Evolutionary conservation across 1,140 invertebrate genomes (phyloP), one percentile per base, ranked within the genome.

Genomic region (Anadara kagoshimensis): DNA sequence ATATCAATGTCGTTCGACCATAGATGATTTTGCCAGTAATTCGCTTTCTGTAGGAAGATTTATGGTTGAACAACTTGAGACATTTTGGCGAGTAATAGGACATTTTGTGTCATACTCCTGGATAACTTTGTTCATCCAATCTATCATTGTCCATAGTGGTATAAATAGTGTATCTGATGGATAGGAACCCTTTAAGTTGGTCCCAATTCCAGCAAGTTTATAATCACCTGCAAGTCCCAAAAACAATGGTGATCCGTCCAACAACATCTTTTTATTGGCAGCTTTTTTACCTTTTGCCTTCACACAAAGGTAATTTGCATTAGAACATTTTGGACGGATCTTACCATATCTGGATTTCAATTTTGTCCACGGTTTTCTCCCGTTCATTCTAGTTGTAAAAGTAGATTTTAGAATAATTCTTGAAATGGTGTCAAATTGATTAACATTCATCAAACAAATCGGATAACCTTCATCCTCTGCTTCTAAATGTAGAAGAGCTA

Each of bases 71-170:
- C 29, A 36, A 36, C 29, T 36, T 36, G 29, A 36, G 29, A 36
- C 29, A 36, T 36, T 36, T 36, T 36, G 29, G 29, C 29, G 2
- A 3, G 29, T 36, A 3, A 36, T 2, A 3, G 29, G 29, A 58
- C 73, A 75, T 58, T 65, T 64, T 11, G 44, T 41, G 24, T 75
- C 66, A 26, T 63, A 68, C 29, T 75, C 73, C 24, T 26, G 47
- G n/a, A 75, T 75, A 18, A 75, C 67, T 43, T 49, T 45, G 26
- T 59, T 53, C 18, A 61, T 51, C 73, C 73, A 75, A 4, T 75
- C 73, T 0, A 61, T 69, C 41, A 75, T 54, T 41, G 73, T 68
- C 73, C 73, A 75, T 10, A 75, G 44, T 36, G 73, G 73, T 49
- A 75, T 69, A 45, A 75, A 75, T 12, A 47, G 43, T 49, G 54